A percentile compares a stretch with the other conserved stretches of the same genome.
phyloP scores from a whole-genome alignment of 2,888 invertebrate species.

The Amaurobius ferox region DNA sequence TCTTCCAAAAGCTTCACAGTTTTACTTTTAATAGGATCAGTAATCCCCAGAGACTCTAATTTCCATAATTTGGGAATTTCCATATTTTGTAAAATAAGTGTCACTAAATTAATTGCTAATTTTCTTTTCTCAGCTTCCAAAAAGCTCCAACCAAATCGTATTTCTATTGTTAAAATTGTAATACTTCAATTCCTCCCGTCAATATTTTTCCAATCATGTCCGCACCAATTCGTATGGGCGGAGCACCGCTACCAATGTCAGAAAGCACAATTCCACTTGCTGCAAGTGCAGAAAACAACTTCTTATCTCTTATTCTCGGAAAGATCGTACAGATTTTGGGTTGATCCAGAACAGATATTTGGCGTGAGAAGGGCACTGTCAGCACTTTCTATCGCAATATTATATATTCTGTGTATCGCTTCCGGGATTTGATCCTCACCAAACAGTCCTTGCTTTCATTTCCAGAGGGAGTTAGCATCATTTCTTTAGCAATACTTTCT shows the following conservation, averaged over 20 bases:
- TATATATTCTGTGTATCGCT: not conserved
- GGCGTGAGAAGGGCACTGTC: not conserved
- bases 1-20: not conserved
- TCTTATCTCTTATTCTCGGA: slow-evolving; percentile 5
- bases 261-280: not conserved
- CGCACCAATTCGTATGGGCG: not conserved
- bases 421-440: not conserved
- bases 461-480: no score
- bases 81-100: not conserved
- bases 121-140: not conserved
- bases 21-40: not conserved
- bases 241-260: not conserved
- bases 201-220: not conserved
- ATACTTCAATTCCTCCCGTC: not conserved
- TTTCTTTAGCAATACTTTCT: no score
- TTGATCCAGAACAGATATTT: slow-evolving; percentile 10
- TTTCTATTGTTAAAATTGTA: slow-evolving; percentile 4
- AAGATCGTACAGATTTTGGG: not conserved
- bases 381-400: not conserved
- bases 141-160: not conserved
- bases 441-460: no score
- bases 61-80: slow-evolving; percentile 1
- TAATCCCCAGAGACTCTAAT: not conserved
- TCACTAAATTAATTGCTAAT: not conserved
- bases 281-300: not conserved